Percentiles rank a stretch among this genome's conserved stretches.
Conservation (phyloP, 2,888 invertebrate genomes). For the Apotomis capreana region DNA sequence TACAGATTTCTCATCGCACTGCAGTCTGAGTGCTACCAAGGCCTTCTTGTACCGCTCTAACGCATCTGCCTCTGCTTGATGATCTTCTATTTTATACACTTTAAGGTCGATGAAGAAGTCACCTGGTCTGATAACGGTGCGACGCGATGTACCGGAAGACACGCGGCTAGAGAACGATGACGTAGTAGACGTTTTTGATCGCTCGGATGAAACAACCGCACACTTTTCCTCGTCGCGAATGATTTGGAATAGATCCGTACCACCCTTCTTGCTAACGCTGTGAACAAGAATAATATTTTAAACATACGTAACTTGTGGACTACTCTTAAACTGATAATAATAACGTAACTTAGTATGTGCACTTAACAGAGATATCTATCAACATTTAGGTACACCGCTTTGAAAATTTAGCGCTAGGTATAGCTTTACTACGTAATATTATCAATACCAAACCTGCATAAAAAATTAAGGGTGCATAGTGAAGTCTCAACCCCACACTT, state of each 20-base stretch:
- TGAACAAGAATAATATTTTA: conserved; percentile 13
- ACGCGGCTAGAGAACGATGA: conserved; percentile 12
- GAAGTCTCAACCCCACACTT: no score
- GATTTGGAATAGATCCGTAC: conserved; percentile 8
- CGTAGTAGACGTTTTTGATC: background rate
- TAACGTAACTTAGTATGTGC: no score
- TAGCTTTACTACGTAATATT: no score
- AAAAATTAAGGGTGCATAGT: no score
- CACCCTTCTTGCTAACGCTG: conserved; percentile 4
- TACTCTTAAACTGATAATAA: no score
- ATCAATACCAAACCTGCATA: no score
- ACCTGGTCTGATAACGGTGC: conserved; percentile 1
- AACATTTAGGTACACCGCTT: no score
- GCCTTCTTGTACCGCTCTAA: conserved; percentile 6
- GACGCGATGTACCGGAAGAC: conserved; percentile 9
- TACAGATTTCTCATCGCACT: background rate
- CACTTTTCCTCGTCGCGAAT: background rate
- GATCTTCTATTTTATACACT: background rate
- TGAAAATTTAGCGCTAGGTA: no score
- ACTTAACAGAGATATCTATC: no score
- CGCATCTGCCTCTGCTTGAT: background rate
- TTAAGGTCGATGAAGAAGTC: conserved; percentile 11
- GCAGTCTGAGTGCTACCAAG: conserved; percentile 1
- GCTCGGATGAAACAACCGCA: background rate
- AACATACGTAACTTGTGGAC: background rate